A percentile compares a stretch with the other conserved stretches of the same genome.
Evolutionary conservation across 2,888 invertebrate genomes (phyloP).

Genomic region (Peribatodes rhomboidaria): DNA sequence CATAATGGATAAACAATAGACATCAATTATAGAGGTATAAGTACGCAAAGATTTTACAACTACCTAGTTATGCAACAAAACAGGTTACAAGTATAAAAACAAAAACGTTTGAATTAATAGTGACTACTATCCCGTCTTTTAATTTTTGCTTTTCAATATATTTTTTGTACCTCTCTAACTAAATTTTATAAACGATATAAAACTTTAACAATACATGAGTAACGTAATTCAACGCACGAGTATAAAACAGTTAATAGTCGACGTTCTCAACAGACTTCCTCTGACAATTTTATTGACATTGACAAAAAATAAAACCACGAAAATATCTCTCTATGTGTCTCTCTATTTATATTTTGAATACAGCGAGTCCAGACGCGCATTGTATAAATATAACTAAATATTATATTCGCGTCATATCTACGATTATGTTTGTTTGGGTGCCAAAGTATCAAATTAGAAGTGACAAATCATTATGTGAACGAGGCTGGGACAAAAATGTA

Average conservation of each 20-base stretch:
- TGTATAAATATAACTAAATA: slow-evolving; percentile 49
- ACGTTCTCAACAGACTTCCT: slow-evolving; percentile 31
- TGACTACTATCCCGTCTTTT: too few relatives aligned
- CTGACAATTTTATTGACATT: slow-evolving; percentile 58
- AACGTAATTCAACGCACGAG: background rate
- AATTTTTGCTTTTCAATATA: too few relatives aligned
- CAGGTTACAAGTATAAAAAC: too few relatives aligned
- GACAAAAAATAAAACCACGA: slow-evolving; percentile 48
- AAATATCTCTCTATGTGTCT: slow-evolving; percentile 52
- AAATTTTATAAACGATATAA: too few relatives aligned
- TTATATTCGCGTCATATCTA: slow-evolving; percentile 31
- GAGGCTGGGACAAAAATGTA: slow-evolving; percentile 21
- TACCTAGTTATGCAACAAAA: too few relatives aligned
- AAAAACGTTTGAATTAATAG: too few relatives aligned
- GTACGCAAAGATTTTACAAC: too few relatives aligned
- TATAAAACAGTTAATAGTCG: slow-evolving; percentile 14
- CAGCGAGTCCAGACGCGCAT: slow-evolving; percentile 45
- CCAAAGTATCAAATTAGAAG: slow-evolving; percentile 32
- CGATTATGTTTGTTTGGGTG: slow-evolving; percentile 39
- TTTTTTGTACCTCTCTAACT: too few relatives aligned
- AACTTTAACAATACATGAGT: background rate
- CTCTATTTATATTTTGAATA: slow-evolving; percentile 55
- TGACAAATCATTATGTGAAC: slow-evolving; percentile 31
- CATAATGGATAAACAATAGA: too few relatives aligned
- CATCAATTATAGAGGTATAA: too few relatives aligned